Evolutionary conservation across 2,888 invertebrate species (phyloP), one percentile per base, ranked within the genome.

Genomic region (Andricus quercusramuli): DNA sequence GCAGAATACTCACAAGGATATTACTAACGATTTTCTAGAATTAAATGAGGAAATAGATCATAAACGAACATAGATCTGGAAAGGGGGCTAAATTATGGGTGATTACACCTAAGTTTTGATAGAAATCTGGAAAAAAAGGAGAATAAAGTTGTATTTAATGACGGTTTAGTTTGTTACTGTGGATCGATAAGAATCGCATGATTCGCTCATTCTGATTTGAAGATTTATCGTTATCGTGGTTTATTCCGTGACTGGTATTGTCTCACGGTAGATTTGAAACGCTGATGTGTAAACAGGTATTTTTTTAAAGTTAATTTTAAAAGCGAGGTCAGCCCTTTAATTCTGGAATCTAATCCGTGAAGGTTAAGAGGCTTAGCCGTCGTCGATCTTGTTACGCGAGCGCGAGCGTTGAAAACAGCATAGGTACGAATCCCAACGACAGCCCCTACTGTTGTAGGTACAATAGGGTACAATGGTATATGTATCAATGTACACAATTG

Each of bases 301-400:
- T 22, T 68, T 68, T 47, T 51, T 20, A 9, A 29, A 47, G 3
- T 37, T 59, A 83, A 84, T 15, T 81, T 82, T 81, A 68, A 86
- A 86, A 86, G 85, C 88, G 88, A 90, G 90, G 90, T 90, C 90
- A 87, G 83, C 84, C 82, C 83, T 59, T 4, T 85, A 86, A 78
- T 67, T 78, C 59, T 47, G 81, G 82, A 84, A 86, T 86, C 89
- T 84, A 84, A 86, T 86, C 89, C 84, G 85, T 83, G 84, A 82
- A 86, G 86, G 88, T 86, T 89, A 90, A 91, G 90, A 89, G 91
- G 92, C 89, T 92, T 92, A 88, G 80, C 84, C 82, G 80, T 84
- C 82, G 85, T 80, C 88, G 88, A 92, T 92, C 91, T 91, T 88
- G 91, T 92, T 92, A 92, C 86, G 86, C 84, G 86, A 89, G 90